These are phyloP conservation scores for Maconellicoccus hirsutus DNA, from an alignment of 1,140 invertebrate species.

Conservation along the genomic window DNA sequence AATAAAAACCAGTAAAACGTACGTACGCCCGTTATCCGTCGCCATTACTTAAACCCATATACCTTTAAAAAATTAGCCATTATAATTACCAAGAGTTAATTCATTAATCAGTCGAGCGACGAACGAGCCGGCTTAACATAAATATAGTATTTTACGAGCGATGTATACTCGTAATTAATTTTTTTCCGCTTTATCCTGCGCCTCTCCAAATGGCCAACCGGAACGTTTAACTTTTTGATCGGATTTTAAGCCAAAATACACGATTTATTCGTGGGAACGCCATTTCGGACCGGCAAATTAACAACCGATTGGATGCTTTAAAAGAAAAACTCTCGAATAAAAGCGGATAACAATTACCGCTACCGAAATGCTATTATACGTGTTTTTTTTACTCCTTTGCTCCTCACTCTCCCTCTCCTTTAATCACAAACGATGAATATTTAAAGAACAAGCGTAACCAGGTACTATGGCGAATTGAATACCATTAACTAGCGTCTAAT, in stretches of 20 bases:
- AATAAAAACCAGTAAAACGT: not conserved
- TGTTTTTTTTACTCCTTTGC: not conserved
- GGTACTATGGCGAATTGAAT: not conserved
- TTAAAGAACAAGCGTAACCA: slow-evolving; percentile 8
- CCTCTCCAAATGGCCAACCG: no score
- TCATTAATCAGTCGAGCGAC: not conserved
- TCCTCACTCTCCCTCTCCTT: no score
- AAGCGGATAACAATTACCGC: not conserved
- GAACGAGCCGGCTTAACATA: not conserved
- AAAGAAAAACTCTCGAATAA: not conserved
- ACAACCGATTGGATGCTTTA: not conserved
- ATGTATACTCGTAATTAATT: not conserved
- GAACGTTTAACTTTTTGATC: no score
- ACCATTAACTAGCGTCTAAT: not conserved
- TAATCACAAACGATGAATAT: not conserved
- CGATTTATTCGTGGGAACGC: not conserved
- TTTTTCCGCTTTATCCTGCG: not conserved
- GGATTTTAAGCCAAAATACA: not conserved
- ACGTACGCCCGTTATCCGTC: not conserved
- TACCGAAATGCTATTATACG: not conserved
- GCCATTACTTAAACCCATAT: not conserved
- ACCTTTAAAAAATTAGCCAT: not conserved
- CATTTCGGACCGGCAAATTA: not conserved
- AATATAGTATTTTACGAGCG: not conserved
- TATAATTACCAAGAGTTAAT: not conserved